Evolutionary conservation across 2,888 invertebrate genomes (phyloP), one percentile per base, ranked within the genome.

Genomic region (Scaptomyza parva): DNA sequence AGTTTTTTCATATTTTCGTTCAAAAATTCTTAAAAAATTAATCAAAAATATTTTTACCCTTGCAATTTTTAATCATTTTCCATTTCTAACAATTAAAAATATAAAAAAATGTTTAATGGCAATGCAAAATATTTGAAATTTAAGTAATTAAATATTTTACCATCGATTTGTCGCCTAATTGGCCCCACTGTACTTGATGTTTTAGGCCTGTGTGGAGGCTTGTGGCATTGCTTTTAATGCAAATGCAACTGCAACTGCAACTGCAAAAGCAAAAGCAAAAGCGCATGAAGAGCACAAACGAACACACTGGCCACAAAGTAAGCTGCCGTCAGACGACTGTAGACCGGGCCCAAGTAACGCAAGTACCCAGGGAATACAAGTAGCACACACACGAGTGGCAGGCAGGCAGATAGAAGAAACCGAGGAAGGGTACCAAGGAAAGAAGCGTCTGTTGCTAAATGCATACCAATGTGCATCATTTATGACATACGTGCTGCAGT

Each of bases 181-280:
- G n/a, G 11, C 14, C 63, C 65, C 78, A 84, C 18, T 59, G 79
- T 84, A 22, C 26, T 12, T 9, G 28, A 65, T n/a, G n/a, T 59
- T 71, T 66, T 73, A 75, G 81, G 72, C 72, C 54, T 55, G 41
- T 48, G 51, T 40, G 39, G 58, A 30, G 64, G 61, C 39, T 73
- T 81, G 69, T 44, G 66, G 61, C 63, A 73, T 28, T 59, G 76
- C 78, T 81, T 84, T 83, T 85, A 87, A 85, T 87, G 83, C 87
- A 87, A 87, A 87, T 86, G 78, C 76, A n/a, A n/a, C n/a, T n/a
- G n/a, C n/a, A n/a, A n/a, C n/a, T n/a, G n/a, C n/a, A n/a, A n/a
- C n/a, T 87, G 83, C 87, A 87, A 87, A 87, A 84, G 78, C 76
- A 68, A 76, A 67, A 68, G 67, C 79, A 73, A 82, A 85, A 71